Conservation (phyloP, 2,888 invertebrate species). For the Ennomos quercinarius region DNA sequence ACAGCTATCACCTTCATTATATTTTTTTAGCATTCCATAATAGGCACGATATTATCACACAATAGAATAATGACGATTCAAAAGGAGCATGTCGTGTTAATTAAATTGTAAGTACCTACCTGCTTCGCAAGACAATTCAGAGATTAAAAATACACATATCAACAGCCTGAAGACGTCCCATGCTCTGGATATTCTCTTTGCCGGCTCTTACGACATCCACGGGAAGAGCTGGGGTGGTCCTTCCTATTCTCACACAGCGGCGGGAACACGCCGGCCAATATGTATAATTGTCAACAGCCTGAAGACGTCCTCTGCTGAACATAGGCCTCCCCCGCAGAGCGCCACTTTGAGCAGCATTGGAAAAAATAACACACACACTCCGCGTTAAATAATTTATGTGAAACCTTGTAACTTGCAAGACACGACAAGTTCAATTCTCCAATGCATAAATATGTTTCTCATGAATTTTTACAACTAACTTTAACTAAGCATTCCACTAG, state of each 20-base stretch:
- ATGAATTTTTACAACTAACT: conserved; percentile 31
- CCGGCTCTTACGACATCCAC: no score
- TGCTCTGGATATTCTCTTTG: no score
- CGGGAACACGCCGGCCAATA: no score
- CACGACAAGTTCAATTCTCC: background rate
- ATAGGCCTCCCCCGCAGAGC: no score
- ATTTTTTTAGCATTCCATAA: conserved; percentile 8
- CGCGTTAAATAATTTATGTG: conserved; percentile 22
- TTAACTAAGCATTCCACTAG: conserved; percentile 32
- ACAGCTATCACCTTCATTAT: background rate
- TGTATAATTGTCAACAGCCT: no score
- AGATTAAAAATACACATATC: conserved; percentile 1
- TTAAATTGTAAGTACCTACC: conserved; percentile 19
- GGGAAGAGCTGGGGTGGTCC: no score
- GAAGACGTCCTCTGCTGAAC: no score
- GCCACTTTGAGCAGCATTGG: no score
- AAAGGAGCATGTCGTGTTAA: conserved; percentile 29
- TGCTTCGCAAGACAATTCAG: conserved; percentile 23
- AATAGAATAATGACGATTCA: conserved; percentile 36
- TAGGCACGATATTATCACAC: conserved; percentile 38
- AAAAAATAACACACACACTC: background rate
- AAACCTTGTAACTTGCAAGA: conserved; percentile 3
- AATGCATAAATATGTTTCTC: conserved; percentile 1
- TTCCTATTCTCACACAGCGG: no score
- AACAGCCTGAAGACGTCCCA: no score